Conservation (phyloP, 1,140 invertebrate species). For the Kradibia gibbosae region DNA sequence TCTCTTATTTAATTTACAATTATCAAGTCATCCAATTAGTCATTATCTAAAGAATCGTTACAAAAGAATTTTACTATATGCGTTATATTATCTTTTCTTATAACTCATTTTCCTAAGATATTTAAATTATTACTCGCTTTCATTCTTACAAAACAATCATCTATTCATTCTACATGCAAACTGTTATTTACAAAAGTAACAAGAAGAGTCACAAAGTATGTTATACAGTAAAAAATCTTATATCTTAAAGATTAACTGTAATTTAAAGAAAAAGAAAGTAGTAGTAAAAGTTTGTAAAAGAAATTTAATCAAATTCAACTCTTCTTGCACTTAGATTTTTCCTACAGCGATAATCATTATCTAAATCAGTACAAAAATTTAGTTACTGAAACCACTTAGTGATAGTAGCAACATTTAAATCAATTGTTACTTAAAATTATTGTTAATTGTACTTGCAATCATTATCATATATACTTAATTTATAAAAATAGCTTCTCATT, state of each 20-base stretch:
- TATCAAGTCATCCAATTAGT: conserved; percentile 11
- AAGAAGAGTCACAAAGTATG: conserved; percentile 30
- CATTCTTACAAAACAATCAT: conserved; percentile 40
- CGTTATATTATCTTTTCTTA: conserved; percentile 30
- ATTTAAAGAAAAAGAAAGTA: not conserved
- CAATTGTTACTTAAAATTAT: conserved; percentile 33
- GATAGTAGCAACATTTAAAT: conserved; percentile 34
- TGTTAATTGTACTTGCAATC: conserved; percentile 54
- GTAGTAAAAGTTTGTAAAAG: not conserved
- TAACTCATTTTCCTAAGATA: conserved; percentile 18
- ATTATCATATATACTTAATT: conserved; percentile 25
- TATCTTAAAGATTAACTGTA: not conserved
- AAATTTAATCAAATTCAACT: conserved; percentile 34
- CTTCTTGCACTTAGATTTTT: conserved; percentile 28
- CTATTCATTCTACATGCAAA: conserved; percentile 25
- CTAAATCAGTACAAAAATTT: conserved; percentile 46
- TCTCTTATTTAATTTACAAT: conserved; percentile 1
- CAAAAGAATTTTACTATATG: conserved; percentile 19
- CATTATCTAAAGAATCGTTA: conserved; percentile 23
- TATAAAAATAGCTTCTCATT: conserved; percentile 21
- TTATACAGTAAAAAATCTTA: not conserved
- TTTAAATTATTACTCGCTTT: conserved; percentile 37
- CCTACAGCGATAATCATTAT: not conserved
- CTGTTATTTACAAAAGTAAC: conserved; percentile 42
- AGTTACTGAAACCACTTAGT: conserved; percentile 8